Evolutionary conservation across 2,888 invertebrate species (phyloP).

Genomic region (Cenopis cana): DNA sequence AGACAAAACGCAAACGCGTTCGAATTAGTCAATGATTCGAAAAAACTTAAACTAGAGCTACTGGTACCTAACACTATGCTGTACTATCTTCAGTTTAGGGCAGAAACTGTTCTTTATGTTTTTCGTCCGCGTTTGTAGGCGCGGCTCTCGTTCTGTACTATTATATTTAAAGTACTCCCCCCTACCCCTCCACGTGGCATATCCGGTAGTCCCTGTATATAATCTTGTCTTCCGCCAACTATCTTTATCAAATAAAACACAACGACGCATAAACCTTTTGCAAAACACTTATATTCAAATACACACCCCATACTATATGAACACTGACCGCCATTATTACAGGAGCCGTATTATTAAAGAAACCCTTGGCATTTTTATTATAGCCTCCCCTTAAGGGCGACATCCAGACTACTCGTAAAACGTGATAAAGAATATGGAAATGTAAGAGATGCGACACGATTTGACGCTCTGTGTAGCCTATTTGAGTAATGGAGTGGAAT

Average conservation of each 20-base stretch:
- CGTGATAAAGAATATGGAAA: slow-evolving; percentile 38
- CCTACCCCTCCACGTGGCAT: too few species aligned
- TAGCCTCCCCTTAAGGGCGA: slow-evolving; percentile 41
- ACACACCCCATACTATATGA: slow-evolving; percentile 8
- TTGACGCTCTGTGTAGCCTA: slow-evolving; percentile 47
- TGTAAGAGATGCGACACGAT: slow-evolving; percentile 43
- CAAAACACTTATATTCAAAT: slow-evolving; percentile 25
- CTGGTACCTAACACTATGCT: too few species aligned
- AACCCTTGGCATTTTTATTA: slow-evolving; percentile 50
- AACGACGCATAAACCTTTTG: neutral
- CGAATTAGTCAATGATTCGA: too few species aligned
- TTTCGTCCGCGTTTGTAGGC: too few species aligned
- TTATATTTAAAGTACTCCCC: too few species aligned
- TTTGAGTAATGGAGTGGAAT: slow-evolving; percentile 47
- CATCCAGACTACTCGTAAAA: slow-evolving; percentile 26
- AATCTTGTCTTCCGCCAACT: neutral
- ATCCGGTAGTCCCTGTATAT: neutral
- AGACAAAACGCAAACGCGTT: too few species aligned
- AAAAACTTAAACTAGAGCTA: too few species aligned
- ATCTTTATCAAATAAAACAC: neutral
- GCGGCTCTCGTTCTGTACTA: too few species aligned
- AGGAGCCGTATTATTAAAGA: slow-evolving; percentile 52
- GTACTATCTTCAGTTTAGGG: too few species aligned
- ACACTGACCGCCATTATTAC: slow-evolving; percentile 35
- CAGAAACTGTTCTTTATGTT: too few species aligned